Base-by-base conservation (phyloP, 2,888 invertebrate genomes). In the Amphipyra berbera region DNA sequence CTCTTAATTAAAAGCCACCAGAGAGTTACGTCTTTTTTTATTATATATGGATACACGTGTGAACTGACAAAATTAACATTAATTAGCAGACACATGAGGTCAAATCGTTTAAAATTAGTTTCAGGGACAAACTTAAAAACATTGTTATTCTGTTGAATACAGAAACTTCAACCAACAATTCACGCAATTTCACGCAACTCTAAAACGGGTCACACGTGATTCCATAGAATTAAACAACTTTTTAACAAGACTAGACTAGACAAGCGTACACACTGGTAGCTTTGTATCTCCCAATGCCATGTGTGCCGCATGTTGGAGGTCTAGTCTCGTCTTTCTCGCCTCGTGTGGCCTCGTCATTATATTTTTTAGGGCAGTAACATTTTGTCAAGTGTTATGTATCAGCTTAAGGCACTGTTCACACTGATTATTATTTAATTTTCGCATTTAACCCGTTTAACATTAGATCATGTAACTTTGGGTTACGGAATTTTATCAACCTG, bases 351-450 rank as follows among this genome's bases (percentile, higher is more conserved):
- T 74, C 62, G 73, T 38, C 60, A 61, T 45, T 73, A 58, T 50
- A 46, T 65, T 74, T 73, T 69, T 74, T 71, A 48, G 66, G 67
- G 42, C 71, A 74, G 41, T 67, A 66, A 70, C 47, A 66, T 66
- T 66, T 63, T 59, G 62, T 72, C 68, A 56, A 53, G 57, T 58
- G 40, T 66, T 66, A 41, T 70, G 55, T 57, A 57, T 61, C 33
- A 40, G 33, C 9, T 13, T 54, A 54, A 64, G 44, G 50, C 13
- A 10, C n/a, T 38, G 57, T 67, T 30, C 60, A 75, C 48, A 75
- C 14, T 46, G 38, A 47, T 47, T 53, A 33, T 30, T 21, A 30
- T 54, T 55, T 8, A 40, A 58, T 50, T 60, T 54, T 57, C 30
- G 50, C 48, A 49, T 55, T 47, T 38, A 53, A 58, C 10, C n/a